These are phyloP conservation scores for Patella pellucida DNA, from an alignment of 2,888 invertebrate species.

Conservation along the genomic window DNA sequence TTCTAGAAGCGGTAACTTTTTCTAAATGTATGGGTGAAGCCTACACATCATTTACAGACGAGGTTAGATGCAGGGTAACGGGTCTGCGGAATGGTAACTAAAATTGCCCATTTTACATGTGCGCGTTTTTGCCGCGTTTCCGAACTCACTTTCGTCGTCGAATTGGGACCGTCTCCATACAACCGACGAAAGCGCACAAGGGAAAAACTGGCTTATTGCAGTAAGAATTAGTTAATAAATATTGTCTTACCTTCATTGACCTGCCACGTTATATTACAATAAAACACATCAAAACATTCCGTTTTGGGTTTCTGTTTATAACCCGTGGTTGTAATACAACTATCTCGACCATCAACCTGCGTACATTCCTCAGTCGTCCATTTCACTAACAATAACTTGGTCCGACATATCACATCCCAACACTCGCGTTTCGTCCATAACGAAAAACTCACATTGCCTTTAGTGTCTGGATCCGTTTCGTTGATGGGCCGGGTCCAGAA, in stretches of 20 bases:
- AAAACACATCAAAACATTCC: constrained; percentile 34
- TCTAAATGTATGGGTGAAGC: too few species aligned
- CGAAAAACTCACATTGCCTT: constrained; percentile 35
- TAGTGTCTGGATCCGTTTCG: constrained; percentile 16
- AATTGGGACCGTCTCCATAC: too few species aligned
- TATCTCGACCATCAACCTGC: neutral
- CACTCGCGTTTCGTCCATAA: constrained; percentile 40
- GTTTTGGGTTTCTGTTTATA: constrained; percentile 27
- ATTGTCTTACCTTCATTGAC: constrained; percentile 18
- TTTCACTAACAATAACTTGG: constrained; percentile 28
- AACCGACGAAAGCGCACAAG: too few species aligned
- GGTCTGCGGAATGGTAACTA: too few species aligned
- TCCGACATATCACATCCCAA: constrained; percentile 35
- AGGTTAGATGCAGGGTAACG: too few species aligned
- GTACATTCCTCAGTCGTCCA: constrained; percentile 29
- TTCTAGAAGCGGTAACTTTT: too few species aligned
- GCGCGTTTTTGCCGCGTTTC: too few species aligned
- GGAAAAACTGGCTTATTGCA: too few species aligned
- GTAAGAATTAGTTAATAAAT: neutral
- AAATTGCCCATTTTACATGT: too few species aligned
- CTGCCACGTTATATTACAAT: constrained; percentile 40
- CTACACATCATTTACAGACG: too few species aligned
- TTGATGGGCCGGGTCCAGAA: constrained; percentile 35
- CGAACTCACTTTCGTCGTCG: too few species aligned
- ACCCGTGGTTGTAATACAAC: constrained; percentile 22